Percentiles rank a stretch among this genome's conserved stretches.
Evolutionary conservation across 2,113 vertebrate species (phyloP).

Genomic region (Xenopus borealis): DNA sequence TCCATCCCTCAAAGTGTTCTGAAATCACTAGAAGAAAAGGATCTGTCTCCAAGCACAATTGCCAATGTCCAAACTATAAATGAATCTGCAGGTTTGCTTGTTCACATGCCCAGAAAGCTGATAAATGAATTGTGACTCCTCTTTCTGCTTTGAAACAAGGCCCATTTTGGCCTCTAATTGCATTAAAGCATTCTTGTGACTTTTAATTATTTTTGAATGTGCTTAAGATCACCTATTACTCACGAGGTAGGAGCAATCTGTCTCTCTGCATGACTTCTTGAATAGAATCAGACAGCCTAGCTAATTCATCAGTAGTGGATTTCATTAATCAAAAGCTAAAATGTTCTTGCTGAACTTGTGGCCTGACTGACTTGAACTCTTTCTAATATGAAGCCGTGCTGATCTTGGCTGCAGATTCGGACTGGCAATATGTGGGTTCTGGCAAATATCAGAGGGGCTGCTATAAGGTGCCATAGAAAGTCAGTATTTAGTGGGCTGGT

Average conservation of each 20-base stretch:
- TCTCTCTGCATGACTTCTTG: conserved; percentile 16
- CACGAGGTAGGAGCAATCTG: not conserved
- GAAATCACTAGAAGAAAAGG: no score
- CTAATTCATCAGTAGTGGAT: conserved; percentile 10
- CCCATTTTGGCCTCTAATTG: not conserved
- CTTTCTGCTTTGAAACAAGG: not conserved
- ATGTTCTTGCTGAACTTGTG: conserved; percentile 23
- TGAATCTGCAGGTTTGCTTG: not conserved
- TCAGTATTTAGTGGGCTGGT: no score
- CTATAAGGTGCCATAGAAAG: no score
- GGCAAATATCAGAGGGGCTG: no score
- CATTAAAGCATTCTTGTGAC: not conserved
- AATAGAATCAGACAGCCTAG: conserved; percentile 6
- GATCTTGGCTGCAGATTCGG: conserved; percentile 19
- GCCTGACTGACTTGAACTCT: conserved; percentile 11
- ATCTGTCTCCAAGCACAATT: no score
- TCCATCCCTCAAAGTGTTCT: no score
- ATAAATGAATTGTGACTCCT: not conserved
- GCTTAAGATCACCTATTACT: conserved; percentile 9
- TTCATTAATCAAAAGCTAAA: conserved; percentile 30
- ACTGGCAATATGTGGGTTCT: no score
- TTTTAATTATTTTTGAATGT: conserved; percentile 29
- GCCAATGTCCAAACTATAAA: not conserved
- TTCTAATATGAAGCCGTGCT: conserved; percentile 4
- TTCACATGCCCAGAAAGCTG: conserved; percentile 1